Base-by-base conservation (phyloP, 2,888 invertebrate genomes). In the Amphimallon solstitiale region DNA sequence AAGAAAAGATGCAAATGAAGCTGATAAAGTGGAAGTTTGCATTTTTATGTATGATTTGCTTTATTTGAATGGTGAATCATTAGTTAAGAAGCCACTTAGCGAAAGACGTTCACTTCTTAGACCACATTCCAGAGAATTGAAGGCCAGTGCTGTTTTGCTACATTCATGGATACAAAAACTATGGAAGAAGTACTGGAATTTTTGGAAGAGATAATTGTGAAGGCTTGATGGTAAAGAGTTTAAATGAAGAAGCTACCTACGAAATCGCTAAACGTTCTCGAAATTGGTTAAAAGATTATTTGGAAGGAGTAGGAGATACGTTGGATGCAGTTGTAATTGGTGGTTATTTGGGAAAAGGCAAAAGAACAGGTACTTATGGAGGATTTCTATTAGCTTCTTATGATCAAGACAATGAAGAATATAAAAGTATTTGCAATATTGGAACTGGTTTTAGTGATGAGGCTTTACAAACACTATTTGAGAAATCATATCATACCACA, bases 151-250 rank as follows among this genome's bases (percentile, higher is more conserved):
- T 85, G 89, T 75, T 95, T 97, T 82, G 98, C 98, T 0, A 92
- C 89, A 4, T 87, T 87, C 43, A 83, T 91, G 66, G 96, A 97
- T 81, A 94, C 96, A 4, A 86, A 84, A 56, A 90, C 89, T 63
- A 90, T 93, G 79, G 98, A 99, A 77, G 94, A 96, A 79, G 95
- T 99, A 63, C 93, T 95, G 81, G 91, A 90, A 74, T 97, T 98
- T 83, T 85, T 99, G 62, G 97, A 98, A 63, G 95, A 95, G 96
- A 93, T 60, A 96, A 97, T 79, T 99, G 99, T 83, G 99, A 99
- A 85, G 99, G 99, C 0, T 86, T 99, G 65, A 99, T 99, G 98
- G 95, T 99, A 5, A 99, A 99, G 85, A 95, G 97, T 0, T 83
- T 99, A 54, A 88, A 91, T 73, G 89, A 90, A 29, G 91, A 93